Evolutionary conservation across 1,140 invertebrate species (phyloP).

Genomic region (Cydia splendana): DNA sequence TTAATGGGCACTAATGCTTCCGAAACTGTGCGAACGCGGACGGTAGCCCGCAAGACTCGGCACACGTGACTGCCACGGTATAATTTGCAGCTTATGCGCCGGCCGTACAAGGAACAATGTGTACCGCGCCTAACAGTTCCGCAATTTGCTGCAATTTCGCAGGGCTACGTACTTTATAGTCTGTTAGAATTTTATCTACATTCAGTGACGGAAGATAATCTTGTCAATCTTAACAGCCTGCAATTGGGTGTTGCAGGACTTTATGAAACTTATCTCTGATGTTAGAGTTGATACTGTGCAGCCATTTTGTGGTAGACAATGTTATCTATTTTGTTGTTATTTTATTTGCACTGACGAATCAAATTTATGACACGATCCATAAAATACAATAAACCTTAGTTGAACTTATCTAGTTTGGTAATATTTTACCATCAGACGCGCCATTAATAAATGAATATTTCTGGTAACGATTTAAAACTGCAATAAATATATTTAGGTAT

Average conservation of each 20-base stretch:
- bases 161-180: slow-evolving; percentile 29
- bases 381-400: background rate
- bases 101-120: slow-evolving; percentile 60
- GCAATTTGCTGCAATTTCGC: slow-evolving; percentile 47
- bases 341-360: background rate
- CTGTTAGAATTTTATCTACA: slow-evolving; percentile 4
- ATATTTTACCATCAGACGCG: too few relatives aligned
- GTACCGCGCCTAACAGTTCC: slow-evolving; percentile 57
- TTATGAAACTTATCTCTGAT: slow-evolving; percentile 5
- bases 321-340: background rate
- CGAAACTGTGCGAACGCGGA: slow-evolving; percentile 78
- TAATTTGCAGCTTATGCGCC: slow-evolving; percentile 66
- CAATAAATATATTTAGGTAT: too few relatives aligned
- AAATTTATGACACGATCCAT: background rate
- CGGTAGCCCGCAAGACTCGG: slow-evolving; percentile 65
- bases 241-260: slow-evolving; percentile 1
- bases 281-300: background rate
- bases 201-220: slow-evolving; percentile 18
- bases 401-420: too few relatives aligned
- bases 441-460: too few relatives aligned
- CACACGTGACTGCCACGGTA: slow-evolving; percentile 65
- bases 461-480: too few relatives aligned
- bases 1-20: slow-evolving; percentile 79
- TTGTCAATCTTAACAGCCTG: slow-evolving; percentile 13
- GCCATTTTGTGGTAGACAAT: background rate